Base-by-base conservation (phyloP, 2,888 invertebrate genomes). In the Altica lythri region DNA sequence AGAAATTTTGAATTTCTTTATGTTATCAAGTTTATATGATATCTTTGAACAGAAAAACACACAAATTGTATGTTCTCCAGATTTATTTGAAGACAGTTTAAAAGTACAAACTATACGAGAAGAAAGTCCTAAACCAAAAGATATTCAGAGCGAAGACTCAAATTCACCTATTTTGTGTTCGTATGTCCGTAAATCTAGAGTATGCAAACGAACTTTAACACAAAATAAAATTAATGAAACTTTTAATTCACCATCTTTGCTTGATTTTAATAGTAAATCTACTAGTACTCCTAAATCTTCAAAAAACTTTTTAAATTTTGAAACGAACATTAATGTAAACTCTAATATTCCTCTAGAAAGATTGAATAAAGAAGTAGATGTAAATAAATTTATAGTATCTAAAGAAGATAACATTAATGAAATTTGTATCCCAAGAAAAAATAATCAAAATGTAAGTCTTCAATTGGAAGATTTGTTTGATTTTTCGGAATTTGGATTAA, bases 1-100 rank as follows among this genome's bases (percentile, higher is more conserved):
- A 10, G 46, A 57, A 29, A 19, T 67, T 37, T 49, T 68, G 16
- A 17, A 45, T 34, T 69, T 69, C 46, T 69, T 70, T 53, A 65
- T 64, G 50, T 53, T 71, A 25, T 37, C 60, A 5, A 55, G 51
- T 27, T 44, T 68, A 17, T 51, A 53, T 5, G 65, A 67, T 44
- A 50, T 68, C 16, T 67, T 66, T 46, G 50, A 43, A 6, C 13
- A 19, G 14, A 34, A 49, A 25, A 16, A 38, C 27, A 27, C 19
- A 14, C 5, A 44, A 40, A 54, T 68, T 8, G 68, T 67, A 37
- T 65, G 66, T 50, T 59, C 64, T 4, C 62, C 66, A 9, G 57
- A 64, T 42, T 42, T 62, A 17, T 48, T 59, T 30, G 53, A 55
- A 8, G 22, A 43, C 30, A 50, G 29, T 1, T 5, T 12, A 17